A percentile compares a stretch with the other conserved stretches of the same genome.
These are phyloP conservation scores for Brachyhypopomus gauderio DNA, from an alignment of 2,113 vertebrate species.

Conservation along the genomic window DNA sequence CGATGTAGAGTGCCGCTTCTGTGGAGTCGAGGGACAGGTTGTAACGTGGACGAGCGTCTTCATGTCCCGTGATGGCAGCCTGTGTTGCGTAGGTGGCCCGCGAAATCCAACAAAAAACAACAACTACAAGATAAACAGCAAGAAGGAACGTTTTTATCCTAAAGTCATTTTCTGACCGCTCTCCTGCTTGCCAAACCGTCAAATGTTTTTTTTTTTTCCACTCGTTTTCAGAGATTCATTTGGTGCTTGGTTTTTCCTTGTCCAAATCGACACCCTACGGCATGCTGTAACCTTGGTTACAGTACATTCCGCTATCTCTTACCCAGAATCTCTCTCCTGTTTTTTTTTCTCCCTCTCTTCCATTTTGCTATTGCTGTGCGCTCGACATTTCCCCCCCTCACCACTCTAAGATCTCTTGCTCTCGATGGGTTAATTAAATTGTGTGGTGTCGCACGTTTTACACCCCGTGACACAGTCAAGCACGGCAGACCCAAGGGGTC, in stretches of 20 bases:
- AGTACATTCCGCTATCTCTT: not conserved
- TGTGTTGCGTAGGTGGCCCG: not conserved
- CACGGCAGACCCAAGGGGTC: not conserved
- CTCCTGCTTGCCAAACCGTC: no score
- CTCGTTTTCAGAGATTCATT: no score
- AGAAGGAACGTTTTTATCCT: no score
- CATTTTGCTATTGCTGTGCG: constrained; percentile 11
- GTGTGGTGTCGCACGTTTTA: constrained; percentile 45
- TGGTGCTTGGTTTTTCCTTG: not conserved
- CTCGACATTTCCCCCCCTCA: constrained; percentile 18
- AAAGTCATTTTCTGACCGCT: no score
- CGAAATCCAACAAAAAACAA: no score
- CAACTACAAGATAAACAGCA: no score
- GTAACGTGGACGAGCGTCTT: not conserved
- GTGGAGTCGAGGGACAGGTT: not conserved
- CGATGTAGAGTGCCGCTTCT: not conserved
- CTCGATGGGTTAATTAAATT: constrained; percentile 40
- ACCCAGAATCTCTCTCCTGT: constrained; percentile 29
- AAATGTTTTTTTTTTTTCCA: no score
- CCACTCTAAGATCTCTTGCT: constrained; percentile 29
- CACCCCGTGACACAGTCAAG: constrained; percentile 30
- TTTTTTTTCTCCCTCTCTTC: constrained; percentile 43
- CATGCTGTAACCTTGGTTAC: constrained; percentile 8
- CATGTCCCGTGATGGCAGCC: not conserved
- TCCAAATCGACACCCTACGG: constrained; percentile 7